Evolutionary conservation across 2,113 vertebrate species (phyloP).

Genomic region (Esox niger): DNA sequence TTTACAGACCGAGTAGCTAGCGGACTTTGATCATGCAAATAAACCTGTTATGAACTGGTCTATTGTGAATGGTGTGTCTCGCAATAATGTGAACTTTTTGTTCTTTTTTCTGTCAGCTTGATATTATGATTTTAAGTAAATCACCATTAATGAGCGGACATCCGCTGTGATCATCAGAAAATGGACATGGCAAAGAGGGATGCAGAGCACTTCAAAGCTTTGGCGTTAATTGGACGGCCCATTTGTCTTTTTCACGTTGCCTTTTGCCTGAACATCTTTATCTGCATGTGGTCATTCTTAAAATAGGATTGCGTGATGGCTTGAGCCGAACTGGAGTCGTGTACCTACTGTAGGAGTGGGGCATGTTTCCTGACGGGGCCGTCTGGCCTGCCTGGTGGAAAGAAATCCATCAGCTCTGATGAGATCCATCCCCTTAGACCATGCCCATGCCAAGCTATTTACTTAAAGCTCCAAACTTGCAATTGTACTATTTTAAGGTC

Average conservation of each 20-base stretch:
- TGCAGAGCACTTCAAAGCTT: slow-evolving; percentile 6
- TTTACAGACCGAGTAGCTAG: background rate
- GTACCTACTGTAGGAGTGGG: slow-evolving; percentile 23
- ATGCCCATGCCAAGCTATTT: slow-evolving; percentile 50
- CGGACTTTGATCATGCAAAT: background rate
- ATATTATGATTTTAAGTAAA: background rate
- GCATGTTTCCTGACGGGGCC: slow-evolving; percentile 26
- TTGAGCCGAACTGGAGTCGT: background rate
- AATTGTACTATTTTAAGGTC: slow-evolving; percentile 63
- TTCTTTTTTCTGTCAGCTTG: background rate
- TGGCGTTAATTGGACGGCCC: background rate
- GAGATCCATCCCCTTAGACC: slow-evolving; percentile 57
- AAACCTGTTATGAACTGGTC: background rate
- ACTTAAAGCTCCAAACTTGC: slow-evolving; percentile 52
- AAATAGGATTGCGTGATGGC: background rate
- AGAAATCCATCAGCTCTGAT: slow-evolving; percentile 67
- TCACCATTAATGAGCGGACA: background rate
- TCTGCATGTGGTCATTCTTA: slow-evolving; percentile 13
- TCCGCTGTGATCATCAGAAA: background rate
- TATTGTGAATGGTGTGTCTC: background rate
- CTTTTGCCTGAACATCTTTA: background rate
- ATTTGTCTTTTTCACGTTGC: too few species aligned
- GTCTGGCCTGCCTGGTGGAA: slow-evolving; percentile 42
- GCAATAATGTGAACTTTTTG: background rate
- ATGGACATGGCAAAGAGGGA: slow-evolving; percentile 21